Evolutionary conservation across 2,113 vertebrate genomes (phyloP).

Genomic region (Gulo gulo): DNA sequence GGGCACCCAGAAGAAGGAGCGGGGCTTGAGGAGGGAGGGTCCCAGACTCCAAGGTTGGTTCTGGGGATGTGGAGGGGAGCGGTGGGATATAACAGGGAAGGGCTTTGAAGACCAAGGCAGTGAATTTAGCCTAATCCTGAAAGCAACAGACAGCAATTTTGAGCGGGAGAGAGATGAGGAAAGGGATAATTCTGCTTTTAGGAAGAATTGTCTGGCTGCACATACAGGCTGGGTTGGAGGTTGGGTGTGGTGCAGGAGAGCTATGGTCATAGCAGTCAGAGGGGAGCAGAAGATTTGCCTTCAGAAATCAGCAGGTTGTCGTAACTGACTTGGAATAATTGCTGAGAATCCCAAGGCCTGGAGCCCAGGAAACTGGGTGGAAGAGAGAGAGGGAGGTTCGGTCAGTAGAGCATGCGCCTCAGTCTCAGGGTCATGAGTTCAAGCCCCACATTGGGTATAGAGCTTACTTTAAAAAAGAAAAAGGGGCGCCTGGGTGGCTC

Average conservation of each 20-base stretch:
- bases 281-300: not conserved
- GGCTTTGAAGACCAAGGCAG: not conserved
- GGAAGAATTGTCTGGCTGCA: not conserved
- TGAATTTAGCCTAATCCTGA: not conserved
- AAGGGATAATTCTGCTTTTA: not conserved
- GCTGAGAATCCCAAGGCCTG: not conserved
- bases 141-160: not conserved
- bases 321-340: not conserved
- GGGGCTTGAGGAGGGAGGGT: not conserved
- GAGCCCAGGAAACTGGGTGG: not conserved
- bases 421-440: not conserved
- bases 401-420: not conserved
- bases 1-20: not conserved
- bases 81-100: not conserved
- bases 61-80: not conserved
- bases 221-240: not conserved
- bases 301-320: not conserved
- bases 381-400: not conserved
- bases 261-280: not conserved
- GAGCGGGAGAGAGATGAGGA: not conserved
- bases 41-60: not conserved
- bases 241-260: too few species aligned
- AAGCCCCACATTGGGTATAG: not conserved
- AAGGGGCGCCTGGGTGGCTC: too few species aligned
- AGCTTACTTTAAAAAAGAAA: not conserved